Conservation (phyloP, 2,888 invertebrate genomes). For the Willowsia nigromaculata region DNA sequence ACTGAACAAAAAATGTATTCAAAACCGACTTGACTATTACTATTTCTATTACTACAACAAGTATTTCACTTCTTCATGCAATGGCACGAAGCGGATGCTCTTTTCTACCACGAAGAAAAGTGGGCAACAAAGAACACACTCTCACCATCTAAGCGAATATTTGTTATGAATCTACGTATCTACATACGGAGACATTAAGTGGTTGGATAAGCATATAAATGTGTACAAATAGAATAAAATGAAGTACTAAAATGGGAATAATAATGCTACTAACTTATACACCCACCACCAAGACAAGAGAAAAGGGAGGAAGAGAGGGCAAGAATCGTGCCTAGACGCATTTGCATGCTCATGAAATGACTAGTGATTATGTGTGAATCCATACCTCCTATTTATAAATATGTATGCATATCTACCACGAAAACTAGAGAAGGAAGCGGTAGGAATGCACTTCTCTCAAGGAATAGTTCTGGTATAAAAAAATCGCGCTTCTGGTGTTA, state of each 20-base stretch:
- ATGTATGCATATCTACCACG: background rate
- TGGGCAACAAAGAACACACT: constrained; percentile 23
- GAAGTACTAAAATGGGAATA: background rate
- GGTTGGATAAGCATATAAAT: background rate
- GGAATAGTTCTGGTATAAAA: background rate
- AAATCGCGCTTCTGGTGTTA: background rate
- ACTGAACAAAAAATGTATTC: constrained; percentile 43
- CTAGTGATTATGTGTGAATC: background rate
- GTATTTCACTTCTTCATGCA: background rate
- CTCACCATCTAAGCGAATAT: background rate
- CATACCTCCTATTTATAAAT: background rate
- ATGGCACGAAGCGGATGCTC: constrained; percentile 39
- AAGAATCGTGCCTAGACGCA: constrained; percentile 19
- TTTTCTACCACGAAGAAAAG: constrained; percentile 22
- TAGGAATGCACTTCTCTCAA: constrained; percentile 48
- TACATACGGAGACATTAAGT: background rate
- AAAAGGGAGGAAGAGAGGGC: constrained; percentile 8
- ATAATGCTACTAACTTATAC: background rate
- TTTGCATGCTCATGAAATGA: background rate
- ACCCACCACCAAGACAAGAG: background rate
- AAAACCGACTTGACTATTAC: constrained; percentile 23
- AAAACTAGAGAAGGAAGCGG: constrained; percentile 11
- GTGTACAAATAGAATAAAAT: constrained; percentile 20
- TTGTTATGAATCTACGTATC: background rate
- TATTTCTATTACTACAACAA: background rate